A percentile compares a stretch with the other conserved stretches of the same genome.
Conservation (phyloP, 2,888 invertebrate genomes). For the Orthonychiurus folsomi region DNA sequence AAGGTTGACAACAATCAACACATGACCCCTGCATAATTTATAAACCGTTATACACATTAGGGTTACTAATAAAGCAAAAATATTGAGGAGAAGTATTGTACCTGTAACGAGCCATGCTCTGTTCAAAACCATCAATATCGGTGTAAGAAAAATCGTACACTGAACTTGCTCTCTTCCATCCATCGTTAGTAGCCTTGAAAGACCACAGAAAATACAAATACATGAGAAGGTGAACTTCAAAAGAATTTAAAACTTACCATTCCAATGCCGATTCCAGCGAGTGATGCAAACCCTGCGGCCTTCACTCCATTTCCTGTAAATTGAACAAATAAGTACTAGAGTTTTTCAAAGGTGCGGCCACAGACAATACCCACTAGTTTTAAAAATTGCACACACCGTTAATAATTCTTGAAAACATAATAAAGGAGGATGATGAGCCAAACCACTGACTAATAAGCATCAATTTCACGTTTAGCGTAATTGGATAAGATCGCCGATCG, state of each 20-base stretch:
- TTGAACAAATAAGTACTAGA: not conserved
- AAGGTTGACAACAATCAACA: constrained; percentile 35
- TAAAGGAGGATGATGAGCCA: not conserved
- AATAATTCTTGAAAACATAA: not conserved
- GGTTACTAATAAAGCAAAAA: not conserved
- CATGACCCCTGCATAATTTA: constrained; percentile 28
- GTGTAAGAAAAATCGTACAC: constrained; percentile 30
- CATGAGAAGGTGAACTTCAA: not conserved
- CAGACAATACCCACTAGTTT: not conserved
- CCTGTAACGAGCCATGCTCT: constrained; percentile 33
- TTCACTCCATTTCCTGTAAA: not conserved
- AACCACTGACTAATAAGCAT: no score
- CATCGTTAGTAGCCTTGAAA: not conserved
- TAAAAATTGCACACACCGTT: not conserved
- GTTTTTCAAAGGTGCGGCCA: not conserved
- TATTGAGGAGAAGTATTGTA: constrained; percentile 9
- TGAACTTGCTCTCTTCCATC: constrained; percentile 11
- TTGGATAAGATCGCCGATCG: no score
- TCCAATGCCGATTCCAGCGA: not conserved
- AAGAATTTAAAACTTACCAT: not conserved
- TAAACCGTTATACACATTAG: not conserved
- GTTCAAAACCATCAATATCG: constrained; percentile 32
- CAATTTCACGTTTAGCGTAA: no score
- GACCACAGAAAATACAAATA: no score
- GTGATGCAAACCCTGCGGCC: not conserved